Conservation (phyloP, 2,797 vertebrate genomes). For the Phoxinus dragarum region DNA sequence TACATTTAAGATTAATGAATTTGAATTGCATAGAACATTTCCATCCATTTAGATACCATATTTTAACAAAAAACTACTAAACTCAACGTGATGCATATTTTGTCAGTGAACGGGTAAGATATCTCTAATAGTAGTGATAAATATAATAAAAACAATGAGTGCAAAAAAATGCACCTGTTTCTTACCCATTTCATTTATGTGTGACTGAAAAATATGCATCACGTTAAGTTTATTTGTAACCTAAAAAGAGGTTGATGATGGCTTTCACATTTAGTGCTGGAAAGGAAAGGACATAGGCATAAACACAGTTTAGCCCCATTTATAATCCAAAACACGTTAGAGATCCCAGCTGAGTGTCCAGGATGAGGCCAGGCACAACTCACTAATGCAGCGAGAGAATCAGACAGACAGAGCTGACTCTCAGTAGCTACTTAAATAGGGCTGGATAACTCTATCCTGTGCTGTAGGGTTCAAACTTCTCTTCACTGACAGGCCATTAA, state of each 20-base stretch:
- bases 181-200: no score
- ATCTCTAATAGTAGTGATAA: no score
- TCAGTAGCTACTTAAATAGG: slow-evolving; percentile 57
- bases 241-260: slow-evolving; percentile 23
- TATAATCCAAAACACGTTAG: slow-evolving; percentile 41
- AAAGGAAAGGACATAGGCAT: slow-evolving; percentile 2
- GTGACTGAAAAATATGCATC: no score
- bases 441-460: slow-evolving; percentile 42
- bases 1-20: no score
- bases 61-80: no score
- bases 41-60: no score
- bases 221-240: neutral
- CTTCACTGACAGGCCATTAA: slow-evolving; percentile 42
- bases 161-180: no score
- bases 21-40: no score
- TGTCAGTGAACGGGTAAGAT: no score
- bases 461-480: slow-evolving; percentile 22
- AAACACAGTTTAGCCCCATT: slow-evolving; percentile 18
- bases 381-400: slow-evolving; percentile 43
- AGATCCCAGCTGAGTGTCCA: slow-evolving; percentile 37
- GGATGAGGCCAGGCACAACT: slow-evolving; percentile 32
- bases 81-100: no score
- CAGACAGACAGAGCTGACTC: slow-evolving; percentile 52
- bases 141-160: no score
- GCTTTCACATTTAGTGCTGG: slow-evolving; percentile 11